Conservation (phyloP, 2,888 invertebrate species). For the Metellina segmentata region DNA sequence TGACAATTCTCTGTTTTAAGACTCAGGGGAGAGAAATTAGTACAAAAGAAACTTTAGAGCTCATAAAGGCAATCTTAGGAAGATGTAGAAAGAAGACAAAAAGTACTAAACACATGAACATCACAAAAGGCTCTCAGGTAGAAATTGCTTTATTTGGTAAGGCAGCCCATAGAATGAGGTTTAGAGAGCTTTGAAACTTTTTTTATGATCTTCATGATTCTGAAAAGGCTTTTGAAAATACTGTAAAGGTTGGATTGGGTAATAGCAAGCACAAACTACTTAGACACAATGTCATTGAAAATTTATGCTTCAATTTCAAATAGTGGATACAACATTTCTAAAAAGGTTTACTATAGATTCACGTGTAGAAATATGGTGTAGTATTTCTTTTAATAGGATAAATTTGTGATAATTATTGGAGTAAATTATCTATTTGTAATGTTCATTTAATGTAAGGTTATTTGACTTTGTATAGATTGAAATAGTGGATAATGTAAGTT, state of each 20-base stretch:
- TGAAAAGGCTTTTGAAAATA: not conserved
- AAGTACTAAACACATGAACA: not conserved
- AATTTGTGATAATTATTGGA: no score
- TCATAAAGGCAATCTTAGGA: not conserved
- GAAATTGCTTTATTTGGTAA: not conserved
- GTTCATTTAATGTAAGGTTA: no score
- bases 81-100: not conserved
- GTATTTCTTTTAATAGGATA: no score
- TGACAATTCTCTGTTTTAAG: not conserved
- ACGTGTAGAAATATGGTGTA: no score
- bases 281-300: not conserved
- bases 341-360: no score
- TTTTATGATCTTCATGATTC: not conserved
- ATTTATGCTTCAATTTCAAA: not conserved
- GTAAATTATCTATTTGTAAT: no score
- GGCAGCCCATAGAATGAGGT: not conserved
- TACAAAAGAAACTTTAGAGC: not conserved
- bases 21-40: not conserved
- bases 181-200: not conserved
- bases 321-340: not conserved
- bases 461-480: no score
- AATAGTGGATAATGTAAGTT: no score
- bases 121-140: not conserved
- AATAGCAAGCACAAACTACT: not conserved
- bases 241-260: not conserved